Percentiles rank a stretch among this genome's conserved stretches.
Evolutionary conservation across 2,888 invertebrate species (phyloP).

Genomic region (Sphaerophoria rueppellii): DNA sequence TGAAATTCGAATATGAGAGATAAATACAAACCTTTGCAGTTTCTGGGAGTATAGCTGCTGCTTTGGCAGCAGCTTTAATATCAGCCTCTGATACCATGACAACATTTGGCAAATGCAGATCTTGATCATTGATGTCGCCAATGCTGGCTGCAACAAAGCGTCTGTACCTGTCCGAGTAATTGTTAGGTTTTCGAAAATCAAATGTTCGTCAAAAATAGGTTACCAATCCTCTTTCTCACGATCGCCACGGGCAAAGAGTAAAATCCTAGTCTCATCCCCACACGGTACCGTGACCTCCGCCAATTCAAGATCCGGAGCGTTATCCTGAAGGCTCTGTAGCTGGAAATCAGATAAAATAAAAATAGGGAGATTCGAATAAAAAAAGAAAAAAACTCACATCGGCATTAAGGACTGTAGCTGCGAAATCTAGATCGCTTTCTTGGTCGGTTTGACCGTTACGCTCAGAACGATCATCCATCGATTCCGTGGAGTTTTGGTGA

Average conservation of each 20-base stretch:
- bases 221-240: slow-evolving; percentile 82
- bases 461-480: slow-evolving; percentile 73
- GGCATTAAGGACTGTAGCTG: slow-evolving; percentile 78
- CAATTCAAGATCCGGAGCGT: slow-evolving; percentile 75
- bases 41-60: slow-evolving; percentile 76
- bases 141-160: slow-evolving; percentile 80
- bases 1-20: not conserved
- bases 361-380: too few species aligned
- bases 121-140: slow-evolving; percentile 79
- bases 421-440: slow-evolving; percentile 78
- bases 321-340: slow-evolving; percentile 79
- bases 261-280: slow-evolving; percentile 80
- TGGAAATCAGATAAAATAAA: slow-evolving; percentile 46
- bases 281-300: slow-evolving; percentile 79
- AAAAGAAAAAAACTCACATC: slow-evolving; percentile 76
- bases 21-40: slow-evolving; percentile 42
- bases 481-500: slow-evolving; percentile 69
- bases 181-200: not conserved
- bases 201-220: not conserved
- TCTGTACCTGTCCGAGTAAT: slow-evolving; percentile 76
- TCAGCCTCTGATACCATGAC: slow-evolving; percentile 79
- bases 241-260: slow-evolving; percentile 80
- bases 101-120: slow-evolving; percentile 79
- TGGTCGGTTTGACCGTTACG: slow-evolving; percentile 54
- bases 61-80: slow-evolving; percentile 78